These are phyloP conservation scores for Popillia japonica DNA, from an alignment of 1,140 invertebrate genomes.

Conservation along the genomic window DNA sequence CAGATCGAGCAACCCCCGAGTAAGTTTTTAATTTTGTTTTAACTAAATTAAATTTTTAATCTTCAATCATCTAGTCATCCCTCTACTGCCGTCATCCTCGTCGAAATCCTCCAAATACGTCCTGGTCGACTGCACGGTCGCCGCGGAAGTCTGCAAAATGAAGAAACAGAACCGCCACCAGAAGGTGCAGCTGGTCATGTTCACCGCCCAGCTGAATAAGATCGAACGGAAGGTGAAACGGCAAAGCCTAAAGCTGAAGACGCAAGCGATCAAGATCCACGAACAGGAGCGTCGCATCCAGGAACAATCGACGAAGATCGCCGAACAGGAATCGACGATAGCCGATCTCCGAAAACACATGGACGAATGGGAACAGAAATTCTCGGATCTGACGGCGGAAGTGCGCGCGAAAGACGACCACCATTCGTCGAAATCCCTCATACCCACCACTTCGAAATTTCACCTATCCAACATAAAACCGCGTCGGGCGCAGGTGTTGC, in stretches of 20 bases:
- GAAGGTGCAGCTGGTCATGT: constrained; percentile 50
- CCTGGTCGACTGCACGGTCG: constrained; percentile 43
- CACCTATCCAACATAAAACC: constrained; percentile 55
- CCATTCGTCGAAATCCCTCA: constrained; percentile 49
- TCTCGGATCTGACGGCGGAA: constrained; percentile 64
- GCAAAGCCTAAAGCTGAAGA: constrained; percentile 40
- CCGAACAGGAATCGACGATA: constrained; percentile 63
- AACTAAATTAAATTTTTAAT: background rate
- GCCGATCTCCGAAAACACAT: constrained; percentile 65
- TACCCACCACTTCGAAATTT: constrained; percentile 22
- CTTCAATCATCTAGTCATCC: background rate
- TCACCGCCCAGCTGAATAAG: constrained; percentile 52
- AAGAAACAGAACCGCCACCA: constrained; percentile 49
- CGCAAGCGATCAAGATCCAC: constrained; percentile 56
- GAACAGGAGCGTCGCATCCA: constrained; percentile 63
- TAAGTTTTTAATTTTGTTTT: background rate
- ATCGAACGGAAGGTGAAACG: constrained; percentile 48
- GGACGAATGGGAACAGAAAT: constrained; percentile 67
- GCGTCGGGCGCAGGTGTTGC: constrained; percentile 50
- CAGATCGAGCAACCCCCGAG: constrained; percentile 43
- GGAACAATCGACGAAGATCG: constrained; percentile 63
- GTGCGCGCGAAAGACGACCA: constrained; percentile 62
- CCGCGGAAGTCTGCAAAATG: constrained; percentile 53
- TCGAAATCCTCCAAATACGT: constrained; percentile 47
- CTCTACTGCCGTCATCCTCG: constrained; percentile 20